A percentile compares a stretch with the other conserved stretches of the same genome.
Evolutionary conservation across 2,113 vertebrate species (phyloP).

Genomic region (Cephalopholis sonnerati): DNA sequence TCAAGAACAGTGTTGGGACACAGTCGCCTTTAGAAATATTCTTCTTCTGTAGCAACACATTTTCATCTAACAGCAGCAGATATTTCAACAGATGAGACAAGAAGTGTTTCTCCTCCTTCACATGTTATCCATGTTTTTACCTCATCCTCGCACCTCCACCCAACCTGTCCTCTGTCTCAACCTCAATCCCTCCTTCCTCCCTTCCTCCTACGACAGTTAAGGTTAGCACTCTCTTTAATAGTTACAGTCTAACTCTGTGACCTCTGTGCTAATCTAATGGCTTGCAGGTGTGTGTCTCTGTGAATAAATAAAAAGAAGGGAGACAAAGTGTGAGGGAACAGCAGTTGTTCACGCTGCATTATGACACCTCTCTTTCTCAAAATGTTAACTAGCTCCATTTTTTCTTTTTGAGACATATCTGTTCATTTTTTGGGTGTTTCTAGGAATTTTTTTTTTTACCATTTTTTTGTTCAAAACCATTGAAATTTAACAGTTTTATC

Average conservation of each 20-base stretch:
- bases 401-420: neutral
- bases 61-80: neutral
- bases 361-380: neutral
- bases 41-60: neutral
- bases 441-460: too few species aligned
- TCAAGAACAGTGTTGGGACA: constrained; percentile 1
- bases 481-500: too few species aligned
- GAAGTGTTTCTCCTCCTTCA: neutral
- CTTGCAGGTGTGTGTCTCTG: too few species aligned
- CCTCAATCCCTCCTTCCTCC: neutral
- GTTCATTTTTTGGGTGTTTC: neutral
- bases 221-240: neutral
- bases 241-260: neutral
- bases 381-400: neutral
- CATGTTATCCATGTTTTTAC: neutral
- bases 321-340: neutral
- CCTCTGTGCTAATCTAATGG: neutral
- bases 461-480: neutral
- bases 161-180: neutral
- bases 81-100: neutral
- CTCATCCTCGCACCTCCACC: neutral
- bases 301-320: too few species aligned
- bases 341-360: neutral
- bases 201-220: neutral
- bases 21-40: neutral